Percentiles rank a stretch among this genome's conserved stretches.
Evolutionary conservation across 2,797 vertebrate genomes (phyloP).

Genomic region (Helostoma temminkii): DNA sequence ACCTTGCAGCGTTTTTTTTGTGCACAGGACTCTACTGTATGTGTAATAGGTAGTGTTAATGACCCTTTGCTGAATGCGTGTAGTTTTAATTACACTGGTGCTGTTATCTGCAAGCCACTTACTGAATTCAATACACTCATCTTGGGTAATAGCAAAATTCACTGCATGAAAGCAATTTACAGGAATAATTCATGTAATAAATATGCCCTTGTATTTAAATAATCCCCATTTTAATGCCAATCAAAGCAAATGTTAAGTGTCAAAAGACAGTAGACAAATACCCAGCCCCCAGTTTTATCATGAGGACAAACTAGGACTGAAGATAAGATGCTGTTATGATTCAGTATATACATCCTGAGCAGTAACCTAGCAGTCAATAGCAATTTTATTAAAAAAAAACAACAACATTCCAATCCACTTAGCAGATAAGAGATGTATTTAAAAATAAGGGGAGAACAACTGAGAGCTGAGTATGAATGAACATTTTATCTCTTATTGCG

Average conservation of each 20-base stretch:
- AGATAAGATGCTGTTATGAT: constrained; percentile 32
- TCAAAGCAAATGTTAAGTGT: background rate
- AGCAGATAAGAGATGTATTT: background rate
- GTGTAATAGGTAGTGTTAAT: constrained; percentile 16
- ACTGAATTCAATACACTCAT: constrained; percentile 3
- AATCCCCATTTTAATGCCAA: background rate
- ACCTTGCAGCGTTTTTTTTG: constrained; percentile 23
- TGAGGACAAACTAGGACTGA: background rate
- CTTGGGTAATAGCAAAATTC: background rate
- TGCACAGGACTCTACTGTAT: constrained; percentile 12
- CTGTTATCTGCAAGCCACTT: constrained; percentile 11
- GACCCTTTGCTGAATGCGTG: constrained; percentile 12
- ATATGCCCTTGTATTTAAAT: constrained; percentile 2
- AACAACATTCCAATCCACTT: constrained; percentile 33
- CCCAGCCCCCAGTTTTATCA: background rate
- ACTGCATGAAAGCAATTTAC: no score
- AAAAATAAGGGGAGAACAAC: background rate
- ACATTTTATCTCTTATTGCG: background rate
- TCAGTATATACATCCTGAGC: constrained; percentile 19
- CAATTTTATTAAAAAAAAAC: constrained; percentile 29
- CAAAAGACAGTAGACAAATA: background rate
- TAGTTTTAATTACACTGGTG: constrained; percentile 26
- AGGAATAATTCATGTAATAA: constrained; percentile 26
- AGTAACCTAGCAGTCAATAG: constrained; percentile 26
- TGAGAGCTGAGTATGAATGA: background rate